Evolutionary conservation across 35 echinoderm and acorn worm species (phyloP), one percentile per base, ranked within the genome.

Genomic region (Lytechinus variegatus): DNA sequence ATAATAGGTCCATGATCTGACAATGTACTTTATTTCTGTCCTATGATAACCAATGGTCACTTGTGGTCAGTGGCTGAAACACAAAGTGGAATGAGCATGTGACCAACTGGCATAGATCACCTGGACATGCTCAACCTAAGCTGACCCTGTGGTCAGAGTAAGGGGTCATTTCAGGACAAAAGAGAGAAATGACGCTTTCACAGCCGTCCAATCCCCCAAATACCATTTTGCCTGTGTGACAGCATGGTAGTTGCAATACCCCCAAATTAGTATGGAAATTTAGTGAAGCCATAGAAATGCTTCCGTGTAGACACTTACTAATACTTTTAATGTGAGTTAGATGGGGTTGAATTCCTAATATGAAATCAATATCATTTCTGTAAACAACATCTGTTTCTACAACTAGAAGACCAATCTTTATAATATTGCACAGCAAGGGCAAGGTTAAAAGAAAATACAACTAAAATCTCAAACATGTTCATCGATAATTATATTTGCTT

Each of bases 161-260:
- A 10, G 52, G 24, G 88, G 88, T 90, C 88, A 90, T 29, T 27
- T 54, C n/a, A 90, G 88, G 88, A 90, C 88, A 90, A 9, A 52
- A 44, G 27, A 44, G 88, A 52, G 88, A 90, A 44, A 1, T 21
- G 88, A 44, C 88, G 33, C 52, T 87, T 54, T 2, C 10, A 52
- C 13, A 44, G 3, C 88, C 52, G 52, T 14, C 88, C 24, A 24
- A 71, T 71, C 14, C 5, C 24, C 61, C 21, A 71, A 4, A 71
- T 44, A 44, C 2, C 33, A 44, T 44, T 44, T 44, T 44, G 33
- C 33, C 33, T 44, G 33, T 44, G 33, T 44, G 33, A 44, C 0
- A 44, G 33, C 33, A 44, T 44, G 33, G 33, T 44, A 44, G 33
- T 44, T 44, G 33, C 33, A 44, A 44, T 44, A 44, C 33, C 33